phyloP scores from a whole-genome alignment of 92 coral and sea anemone genomes.

The Anthopleura xanthogrammica region DNA sequence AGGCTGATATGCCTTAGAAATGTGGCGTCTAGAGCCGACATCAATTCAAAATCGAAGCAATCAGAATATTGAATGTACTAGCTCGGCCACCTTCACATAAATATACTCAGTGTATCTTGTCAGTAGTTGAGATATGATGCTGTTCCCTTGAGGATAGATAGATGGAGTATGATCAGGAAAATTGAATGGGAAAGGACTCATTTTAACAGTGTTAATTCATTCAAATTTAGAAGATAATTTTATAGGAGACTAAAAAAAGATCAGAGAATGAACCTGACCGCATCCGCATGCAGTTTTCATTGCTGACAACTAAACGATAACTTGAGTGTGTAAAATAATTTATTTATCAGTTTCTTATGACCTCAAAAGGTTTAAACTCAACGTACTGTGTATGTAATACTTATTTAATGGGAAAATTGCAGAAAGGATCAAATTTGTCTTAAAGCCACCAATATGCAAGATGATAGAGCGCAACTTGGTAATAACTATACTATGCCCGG shows the following conservation, averaged over 20 bases:
- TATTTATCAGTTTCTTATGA: slow-evolving; percentile 26
- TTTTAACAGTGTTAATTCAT: background rate
- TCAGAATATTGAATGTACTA: background rate
- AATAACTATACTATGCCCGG: background rate
- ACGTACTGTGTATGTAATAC: slow-evolving; percentile 29
- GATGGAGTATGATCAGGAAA: background rate
- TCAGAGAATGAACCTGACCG: background rate
- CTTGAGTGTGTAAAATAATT: slow-evolving; percentile 7
- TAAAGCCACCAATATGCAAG: slow-evolving; percentile 2
- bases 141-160: background rate
- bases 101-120: background rate
- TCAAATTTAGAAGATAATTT: too few relatives aligned
- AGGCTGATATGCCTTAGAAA: background rate
- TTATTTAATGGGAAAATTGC: slow-evolving; percentile 13
- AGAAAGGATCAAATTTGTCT: slow-evolving; percentile 4
- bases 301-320: slow-evolving; percentile 3
- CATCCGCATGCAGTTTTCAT: background rate
- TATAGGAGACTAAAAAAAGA: background rate
- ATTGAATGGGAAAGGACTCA: background rate
- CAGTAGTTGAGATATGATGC: too few relatives aligned
- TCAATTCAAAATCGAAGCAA: too few relatives aligned
- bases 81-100: background rate
- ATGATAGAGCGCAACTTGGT: slow-evolving; percentile 6
- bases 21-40: background rate
- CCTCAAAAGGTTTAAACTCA: slow-evolving; percentile 30